Base-by-base conservation (phyloP, 1,140 invertebrate genomes). In the Pemphigus obesinymphae region DNA sequence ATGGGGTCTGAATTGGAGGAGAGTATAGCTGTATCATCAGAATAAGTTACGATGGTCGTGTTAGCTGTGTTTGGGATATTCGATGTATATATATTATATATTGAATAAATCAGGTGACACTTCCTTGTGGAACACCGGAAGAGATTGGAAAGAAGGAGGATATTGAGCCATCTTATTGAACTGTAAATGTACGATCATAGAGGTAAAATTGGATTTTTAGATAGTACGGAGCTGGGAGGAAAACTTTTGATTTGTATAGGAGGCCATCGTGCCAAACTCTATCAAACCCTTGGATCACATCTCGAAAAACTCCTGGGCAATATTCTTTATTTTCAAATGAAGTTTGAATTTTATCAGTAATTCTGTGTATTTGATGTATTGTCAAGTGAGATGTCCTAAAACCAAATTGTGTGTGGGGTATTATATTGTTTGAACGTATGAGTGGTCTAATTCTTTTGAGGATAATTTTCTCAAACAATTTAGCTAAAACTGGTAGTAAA, bases 1-100 rank as follows among this genome's bases (percentile, higher is more conserved):
- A 26, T 5, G 13, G 82, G 76, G 40, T 84, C 48, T 50, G 17
- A 3, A 50, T 76, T 73, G 13, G 40, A 53, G 17, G 76, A 45
- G 11, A 86, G 37, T 53, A 85, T 82, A 73, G 84, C 85, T 29
- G 83, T 86, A 75, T 86, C 85, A 72, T 86, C 85, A n/a, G 85
- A 84, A 84, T 85, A 86, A 29, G 85, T 85, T 23, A 84, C 84
- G 23, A 82, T 63, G 11, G 63, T 70, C 15, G 45, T 82, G 26
- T 48, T 61, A 10, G 34, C n/a, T 43, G 63, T 48, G 31, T 37
- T 48, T 8, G 63, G 81, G 48, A 82, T 48, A 37, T 82, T 43
- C 2, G 26, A 63, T 43, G 40, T 82, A 43, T 50, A 8, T 43
- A 43, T 43, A 5, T 45, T 45, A 68, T 40, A 82, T n/a, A 26